Base-by-base conservation (phyloP, 1,140 invertebrate species). In the Idris sp. region DNA sequence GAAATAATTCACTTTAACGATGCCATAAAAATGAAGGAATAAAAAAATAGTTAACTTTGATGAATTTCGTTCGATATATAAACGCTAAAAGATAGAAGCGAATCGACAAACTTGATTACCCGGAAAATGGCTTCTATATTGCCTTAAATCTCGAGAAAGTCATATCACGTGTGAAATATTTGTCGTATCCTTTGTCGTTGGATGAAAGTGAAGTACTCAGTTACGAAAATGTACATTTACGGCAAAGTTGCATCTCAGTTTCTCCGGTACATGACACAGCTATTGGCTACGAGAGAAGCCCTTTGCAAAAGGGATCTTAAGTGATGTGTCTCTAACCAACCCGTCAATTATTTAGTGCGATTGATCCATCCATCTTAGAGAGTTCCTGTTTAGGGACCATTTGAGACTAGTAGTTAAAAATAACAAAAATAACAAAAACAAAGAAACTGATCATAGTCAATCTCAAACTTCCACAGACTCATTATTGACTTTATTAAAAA, bases 311-410 rank as follows among this genome's bases (percentile, higher is more conserved):
- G 44, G 56, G 56, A 49, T 9, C 62, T 13, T 53, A 53, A 61
- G 54, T 61, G 54, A 48, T 61, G 25, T 44, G 33, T 18, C 36
- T 19, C 28, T 53, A 53, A 59, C 43, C 53, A 68, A 10, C 54
- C 18, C 53, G 44, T 69, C 65, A 59, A 69, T 69, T 69, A 69
- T 69, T 69, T 46, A 59, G 38, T 36, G 18, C 36, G 43, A 59
- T 18, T 35, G 54, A 59, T 59, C 28, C 31, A 11, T 16, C 26
- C 14, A 13, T 31, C 49, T 44, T 33, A 4, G 43, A 18, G 26
- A 38, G 26, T 25, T 46, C 8, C 9, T 15, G 31, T 46, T 30
- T 49, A 49, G 14, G 2, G 15, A 38, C n/a, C n/a, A n/a, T n/a
- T n/a, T n/a, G n/a, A n/a, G n/a, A n/a, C n/a, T n/a, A n/a, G n/a